phyloP scores from a whole-genome alignment of 2,113 vertebrate species.

The Lamprotornis superbus region DNA sequence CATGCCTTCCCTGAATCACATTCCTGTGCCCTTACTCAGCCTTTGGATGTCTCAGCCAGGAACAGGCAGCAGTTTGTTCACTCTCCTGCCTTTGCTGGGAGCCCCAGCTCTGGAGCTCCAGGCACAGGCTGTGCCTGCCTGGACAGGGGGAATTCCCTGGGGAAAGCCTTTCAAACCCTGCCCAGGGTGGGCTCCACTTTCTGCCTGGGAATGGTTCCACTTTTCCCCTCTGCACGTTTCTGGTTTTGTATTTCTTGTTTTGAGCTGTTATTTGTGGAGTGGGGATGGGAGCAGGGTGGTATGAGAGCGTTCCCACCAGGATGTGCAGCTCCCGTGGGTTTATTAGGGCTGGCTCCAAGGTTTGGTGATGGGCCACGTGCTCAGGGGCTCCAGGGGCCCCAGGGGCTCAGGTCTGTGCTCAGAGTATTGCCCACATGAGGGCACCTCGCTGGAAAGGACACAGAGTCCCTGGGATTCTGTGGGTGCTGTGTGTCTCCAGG shows the following conservation, averaged over 20 bases:
- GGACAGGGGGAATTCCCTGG: no score
- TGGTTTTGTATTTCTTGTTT: neutral
- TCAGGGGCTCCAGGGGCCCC: neutral
- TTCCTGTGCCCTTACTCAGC: neutral
- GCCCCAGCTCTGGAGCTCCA: neutral
- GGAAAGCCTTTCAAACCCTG: neutral
- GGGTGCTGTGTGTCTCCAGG: neutral
- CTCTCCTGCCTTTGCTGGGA: neutral
- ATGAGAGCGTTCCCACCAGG: fast-evolving
- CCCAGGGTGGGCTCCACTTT: fast-evolving
- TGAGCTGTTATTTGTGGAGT: fast-evolving
- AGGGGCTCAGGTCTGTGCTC: neutral
- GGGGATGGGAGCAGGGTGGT: fast-evolving
- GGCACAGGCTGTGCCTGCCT: neutral
- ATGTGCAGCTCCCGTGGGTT: fast-evolving
- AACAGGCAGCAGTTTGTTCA: conserved; percentile 8
- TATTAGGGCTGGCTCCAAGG: fast-evolving
- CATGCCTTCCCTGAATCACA: conserved; percentile 3
- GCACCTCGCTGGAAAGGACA: neutral
- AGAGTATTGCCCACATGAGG: fast-evolving
- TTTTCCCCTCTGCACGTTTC: neutral
- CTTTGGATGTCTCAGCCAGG: neutral
- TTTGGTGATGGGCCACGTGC: fast-evolving
- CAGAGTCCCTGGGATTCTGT: neutral
- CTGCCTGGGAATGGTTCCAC: neutral